phyloP scores from a whole-genome alignment of 2,797 vertebrate genomes.

The Oreochromis mossambicus region DNA sequence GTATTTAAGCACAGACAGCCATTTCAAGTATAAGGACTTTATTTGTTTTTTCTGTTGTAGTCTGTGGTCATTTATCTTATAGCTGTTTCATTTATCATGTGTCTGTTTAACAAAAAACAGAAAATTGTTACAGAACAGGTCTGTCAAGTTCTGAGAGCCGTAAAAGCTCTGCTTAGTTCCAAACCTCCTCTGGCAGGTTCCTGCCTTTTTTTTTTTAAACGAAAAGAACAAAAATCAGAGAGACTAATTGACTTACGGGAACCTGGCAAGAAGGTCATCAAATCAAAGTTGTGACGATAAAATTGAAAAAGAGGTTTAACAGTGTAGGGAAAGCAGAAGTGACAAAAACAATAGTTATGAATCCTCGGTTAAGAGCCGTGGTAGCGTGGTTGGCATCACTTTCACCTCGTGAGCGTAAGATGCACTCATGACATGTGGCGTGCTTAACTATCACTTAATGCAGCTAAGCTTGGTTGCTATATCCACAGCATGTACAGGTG shows the following conservation, averaged over 20 bases:
- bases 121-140: background rate
- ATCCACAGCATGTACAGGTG: background rate
- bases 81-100: background rate
- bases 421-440: background rate
- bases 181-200: background rate
- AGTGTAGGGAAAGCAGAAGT: background rate
- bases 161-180: background rate
- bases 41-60: background rate
- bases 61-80: accelerated
- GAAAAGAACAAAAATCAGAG: background rate
- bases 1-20: background rate
- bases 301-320: background rate
- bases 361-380: background rate
- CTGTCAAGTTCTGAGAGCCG: background rate
- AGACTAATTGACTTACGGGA: background rate
- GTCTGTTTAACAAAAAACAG: background rate
- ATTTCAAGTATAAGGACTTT: background rate
- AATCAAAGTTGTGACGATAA: background rate
- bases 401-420: background rate
- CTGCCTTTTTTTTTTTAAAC: background rate
- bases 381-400: background rate
- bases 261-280: background rate
- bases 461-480: background rate
- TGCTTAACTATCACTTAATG: background rate
- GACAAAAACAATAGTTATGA: background rate